Evolutionary conservation across 2,888 invertebrate genomes (phyloP).

Genomic region (Apodemia zela): DNA sequence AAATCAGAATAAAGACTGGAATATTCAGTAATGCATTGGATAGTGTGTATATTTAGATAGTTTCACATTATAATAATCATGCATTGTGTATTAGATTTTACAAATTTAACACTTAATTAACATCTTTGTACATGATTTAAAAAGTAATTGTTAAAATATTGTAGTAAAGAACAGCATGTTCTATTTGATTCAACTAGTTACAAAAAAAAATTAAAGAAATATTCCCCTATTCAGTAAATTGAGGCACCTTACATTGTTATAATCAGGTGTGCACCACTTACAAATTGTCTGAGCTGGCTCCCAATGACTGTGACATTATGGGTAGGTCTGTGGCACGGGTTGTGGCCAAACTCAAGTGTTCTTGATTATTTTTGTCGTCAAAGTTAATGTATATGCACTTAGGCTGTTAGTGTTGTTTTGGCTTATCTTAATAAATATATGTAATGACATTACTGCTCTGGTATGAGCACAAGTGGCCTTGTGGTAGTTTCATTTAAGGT

Average conservation of each 20-base stretch:
- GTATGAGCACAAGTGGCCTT: conserved; percentile 10
- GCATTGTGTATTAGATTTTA: too few relatives aligned
- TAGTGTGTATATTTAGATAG: background rate
- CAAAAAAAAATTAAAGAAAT: background rate
- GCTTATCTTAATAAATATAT: background rate
- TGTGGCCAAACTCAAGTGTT: background rate
- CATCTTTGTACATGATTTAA: background rate
- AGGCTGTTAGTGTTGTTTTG: background rate
- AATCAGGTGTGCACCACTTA: background rate
- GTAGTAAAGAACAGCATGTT: background rate
- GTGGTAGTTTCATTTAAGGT: conserved; percentile 8
- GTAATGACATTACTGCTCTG: conserved; percentile 1
- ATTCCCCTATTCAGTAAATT: background rate
- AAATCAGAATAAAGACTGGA: too few relatives aligned
- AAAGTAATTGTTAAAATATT: background rate
- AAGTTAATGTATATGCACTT: background rate
- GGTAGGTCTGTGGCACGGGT: too few relatives aligned
- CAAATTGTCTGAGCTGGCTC: background rate
- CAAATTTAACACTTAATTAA: too few relatives aligned
- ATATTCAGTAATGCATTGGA: too few relatives aligned
- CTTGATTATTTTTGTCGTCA: background rate
- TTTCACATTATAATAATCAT: background rate
- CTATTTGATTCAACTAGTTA: background rate
- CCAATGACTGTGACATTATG: too few relatives aligned
- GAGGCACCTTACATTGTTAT: background rate